These are phyloP conservation scores for Girardia tigrina DNA, from an alignment of 2,888 invertebrate genomes.

Conservation along the genomic window DNA sequence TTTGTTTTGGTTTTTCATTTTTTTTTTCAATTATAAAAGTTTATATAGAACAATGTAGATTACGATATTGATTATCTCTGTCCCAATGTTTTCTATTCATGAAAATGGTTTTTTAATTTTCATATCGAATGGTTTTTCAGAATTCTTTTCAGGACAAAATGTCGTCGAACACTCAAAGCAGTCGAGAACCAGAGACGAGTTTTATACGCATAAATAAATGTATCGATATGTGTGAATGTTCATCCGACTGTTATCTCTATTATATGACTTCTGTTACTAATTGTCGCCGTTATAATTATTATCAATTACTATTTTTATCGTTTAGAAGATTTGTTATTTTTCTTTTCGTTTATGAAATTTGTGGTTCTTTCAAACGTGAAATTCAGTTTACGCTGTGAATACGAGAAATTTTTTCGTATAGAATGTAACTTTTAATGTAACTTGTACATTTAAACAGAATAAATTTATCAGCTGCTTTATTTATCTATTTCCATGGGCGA, in stretches of 20 bases:
- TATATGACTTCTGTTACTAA: too few relatives aligned
- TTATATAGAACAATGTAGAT: not conserved
- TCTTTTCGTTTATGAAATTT: slow-evolving; percentile 14
- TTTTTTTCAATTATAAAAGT: not conserved
- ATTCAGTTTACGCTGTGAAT: not conserved
- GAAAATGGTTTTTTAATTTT: too few relatives aligned
- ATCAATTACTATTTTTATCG: not conserved
- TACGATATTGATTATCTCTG: not conserved
- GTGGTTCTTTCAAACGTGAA: slow-evolving; percentile 16
- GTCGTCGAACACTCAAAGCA: not conserved
- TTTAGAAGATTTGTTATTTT: slow-evolving; percentile 6
- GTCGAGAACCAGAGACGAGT: not conserved
- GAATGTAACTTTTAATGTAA: not conserved
- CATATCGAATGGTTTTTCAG: not conserved
- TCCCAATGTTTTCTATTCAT: not conserved
- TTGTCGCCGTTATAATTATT: too few relatives aligned
- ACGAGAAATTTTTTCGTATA: not conserved
- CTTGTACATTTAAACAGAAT: slow-evolving; percentile 15
- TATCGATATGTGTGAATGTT: too few relatives aligned
- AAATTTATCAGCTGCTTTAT: slow-evolving; percentile 17
- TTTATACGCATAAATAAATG: too few relatives aligned
- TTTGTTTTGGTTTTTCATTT: not conserved
- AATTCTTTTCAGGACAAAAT: too few relatives aligned
- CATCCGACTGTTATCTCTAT: too few relatives aligned
- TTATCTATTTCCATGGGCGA: too few relatives aligned